Conservation (phyloP, 2,888 invertebrate genomes). For the Scaeva pyrastri region DNA sequence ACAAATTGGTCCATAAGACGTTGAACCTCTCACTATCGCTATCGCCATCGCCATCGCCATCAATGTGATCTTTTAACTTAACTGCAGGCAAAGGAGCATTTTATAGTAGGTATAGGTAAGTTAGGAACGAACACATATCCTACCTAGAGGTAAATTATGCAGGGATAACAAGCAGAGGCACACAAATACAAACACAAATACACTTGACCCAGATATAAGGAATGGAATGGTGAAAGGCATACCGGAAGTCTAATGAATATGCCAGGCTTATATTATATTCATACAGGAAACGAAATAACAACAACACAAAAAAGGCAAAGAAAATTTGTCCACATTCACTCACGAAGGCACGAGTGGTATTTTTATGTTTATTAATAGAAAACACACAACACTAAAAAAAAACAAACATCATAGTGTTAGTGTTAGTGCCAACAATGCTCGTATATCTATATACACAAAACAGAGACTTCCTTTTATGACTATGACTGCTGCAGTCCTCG, state of each 20-base stretch:
- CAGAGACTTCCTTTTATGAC: constrained; percentile 10
- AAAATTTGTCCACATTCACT: constrained; percentile 17
- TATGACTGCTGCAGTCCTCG: constrained; percentile 39
- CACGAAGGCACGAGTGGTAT: constrained; percentile 21
- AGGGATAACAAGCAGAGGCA: constrained; percentile 7
- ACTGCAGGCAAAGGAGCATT: constrained; percentile 14
- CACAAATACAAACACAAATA: constrained; percentile 13
- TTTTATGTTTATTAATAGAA: constrained; percentile 51
- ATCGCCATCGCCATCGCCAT: neutral
- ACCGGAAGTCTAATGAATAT: constrained; percentile 48
- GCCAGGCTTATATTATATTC: neutral
- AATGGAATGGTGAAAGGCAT: constrained; percentile 8
- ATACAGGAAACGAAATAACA: neutral
- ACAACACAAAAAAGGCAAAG: neutral
- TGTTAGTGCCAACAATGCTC: neutral
- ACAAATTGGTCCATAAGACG: constrained; percentile 36
- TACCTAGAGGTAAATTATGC: constrained; percentile 5
- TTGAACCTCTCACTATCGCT: constrained; percentile 28
- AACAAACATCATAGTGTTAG: neutral
- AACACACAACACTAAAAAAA: constrained; percentile 14
- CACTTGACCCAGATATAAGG: constrained; percentile 63
- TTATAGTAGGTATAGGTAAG: too few species aligned
- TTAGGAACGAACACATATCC: neutral
- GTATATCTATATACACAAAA: too few species aligned
- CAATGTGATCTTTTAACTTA: neutral